These are phyloP conservation scores for Phasianus colchicus DNA, from an alignment of 2,113 vertebrate species.

Conservation along the genomic window DNA sequence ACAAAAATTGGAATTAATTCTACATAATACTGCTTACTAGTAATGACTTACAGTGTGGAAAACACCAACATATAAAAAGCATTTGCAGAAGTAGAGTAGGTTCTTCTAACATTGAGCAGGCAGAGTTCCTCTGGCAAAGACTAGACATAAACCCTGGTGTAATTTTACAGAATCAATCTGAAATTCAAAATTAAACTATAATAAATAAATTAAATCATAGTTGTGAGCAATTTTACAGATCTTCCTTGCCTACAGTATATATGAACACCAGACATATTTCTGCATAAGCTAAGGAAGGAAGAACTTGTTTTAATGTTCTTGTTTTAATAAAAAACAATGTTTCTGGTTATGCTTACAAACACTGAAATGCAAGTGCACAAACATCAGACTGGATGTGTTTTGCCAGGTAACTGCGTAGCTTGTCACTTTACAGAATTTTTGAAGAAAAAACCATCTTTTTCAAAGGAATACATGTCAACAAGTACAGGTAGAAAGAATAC, in stretches of 20 bases:
- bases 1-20: not conserved
- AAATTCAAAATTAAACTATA: not conserved
- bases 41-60: not conserved
- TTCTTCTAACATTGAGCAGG: not conserved
- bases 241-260: not conserved
- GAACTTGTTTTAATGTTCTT: not conserved
- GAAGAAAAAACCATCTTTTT: not conserved
- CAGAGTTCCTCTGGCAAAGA: not conserved
- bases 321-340: conserved; percentile 58
- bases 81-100: not conserved
- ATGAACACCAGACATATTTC: not conserved
- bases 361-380: not conserved
- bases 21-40: conserved; percentile 8
- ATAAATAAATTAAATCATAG: conserved; percentile 17
- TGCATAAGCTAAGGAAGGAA: conserved; percentile 7
- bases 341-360: conserved; percentile 1
- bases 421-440: not conserved
- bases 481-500: conserved; percentile 13
- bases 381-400: not conserved
- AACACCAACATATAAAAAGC: not conserved
- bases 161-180: not conserved
- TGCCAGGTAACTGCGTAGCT: not conserved
- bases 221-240: not conserved
- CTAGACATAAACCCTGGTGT: not conserved
- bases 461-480: not conserved